Evolutionary conservation across 53 echinoderm and acorn worm genomes (phyloP), one percentile per base, ranked within the genome.

Genomic region (Holothuria leucospilota): DNA sequence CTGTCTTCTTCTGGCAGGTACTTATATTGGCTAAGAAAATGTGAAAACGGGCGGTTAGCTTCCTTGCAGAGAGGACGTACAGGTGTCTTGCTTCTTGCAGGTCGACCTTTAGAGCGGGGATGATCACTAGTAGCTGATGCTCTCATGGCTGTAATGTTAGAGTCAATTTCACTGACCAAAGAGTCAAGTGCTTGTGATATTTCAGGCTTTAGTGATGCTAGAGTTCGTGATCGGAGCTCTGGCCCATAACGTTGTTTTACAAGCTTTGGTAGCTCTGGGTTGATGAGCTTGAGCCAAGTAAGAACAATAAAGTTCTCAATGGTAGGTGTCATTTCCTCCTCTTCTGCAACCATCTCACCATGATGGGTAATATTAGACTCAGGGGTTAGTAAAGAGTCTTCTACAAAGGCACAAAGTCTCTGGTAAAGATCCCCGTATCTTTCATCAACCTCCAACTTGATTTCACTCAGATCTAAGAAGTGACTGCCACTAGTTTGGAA

Each of bases 141-240:
- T 6, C 42, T 42, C 42, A 42, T 42, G 9, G n/a, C n/a, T n/a
- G n/a, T n/a, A n/a, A n/a, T n/a, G n/a, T n/a, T n/a, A n/a, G n/a
- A n/a, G n/a, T n/a, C n/a, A n/a, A n/a, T n/a, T n/a, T n/a, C n/a
- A n/a, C n/a, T n/a, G n/a, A n/a, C n/a, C n/a, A n/a, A n/a, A n/a
- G n/a, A n/a, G n/a, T n/a, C n/a, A n/a, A n/a, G n/a, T n/a, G n/a
- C n/a, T n/a, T n/a, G n/a, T n/a, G 42, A 69, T n/a, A 93, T 90
- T 51, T 93, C 90, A 28, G 88, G 90, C 29, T 93, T 93, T 2
- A 93, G 56, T 7, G 94, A 91, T 6, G 91, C 86, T 2, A 93
- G 88, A 14, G 86, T 87, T 30, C 87, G 72, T 5, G 94, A 87
- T 7, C 94, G 78, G n/a, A n/a, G n/a, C n/a, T n/a, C n/a, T n/a